Conservation (phyloP, 2,888 invertebrate genomes). For the Mayetiola destructor region DNA sequence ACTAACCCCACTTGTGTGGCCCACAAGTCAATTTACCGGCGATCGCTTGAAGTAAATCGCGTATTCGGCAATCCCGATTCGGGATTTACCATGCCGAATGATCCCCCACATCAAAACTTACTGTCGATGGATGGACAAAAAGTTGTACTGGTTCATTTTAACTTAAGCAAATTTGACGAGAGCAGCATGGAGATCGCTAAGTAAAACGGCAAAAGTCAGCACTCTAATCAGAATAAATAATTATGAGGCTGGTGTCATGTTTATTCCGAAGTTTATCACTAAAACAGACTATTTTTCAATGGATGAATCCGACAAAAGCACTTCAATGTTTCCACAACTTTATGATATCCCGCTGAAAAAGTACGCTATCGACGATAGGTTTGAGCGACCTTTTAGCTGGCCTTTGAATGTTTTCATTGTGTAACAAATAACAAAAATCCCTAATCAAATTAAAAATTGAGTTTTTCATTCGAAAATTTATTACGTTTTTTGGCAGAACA, state of each 20-base stretch:
- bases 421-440: too few relatives aligned
- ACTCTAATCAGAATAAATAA: constrained; percentile 55
- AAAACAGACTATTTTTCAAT: constrained; percentile 45
- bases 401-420: too few relatives aligned
- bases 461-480: too few relatives aligned
- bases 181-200: constrained; percentile 83
- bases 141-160: constrained; percentile 58
- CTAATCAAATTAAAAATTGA: too few relatives aligned
- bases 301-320: constrained; percentile 26
- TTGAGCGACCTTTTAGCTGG: constrained; percentile 39
- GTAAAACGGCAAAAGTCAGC: constrained; percentile 43
- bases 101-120: constrained; percentile 96
- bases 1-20: too few relatives aligned
- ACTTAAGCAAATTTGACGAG: constrained; percentile 94
- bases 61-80: too few relatives aligned
- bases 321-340: constrained; percentile 48
- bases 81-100: too few relatives aligned
- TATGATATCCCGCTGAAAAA: constrained; percentile 69
- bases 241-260: constrained; percentile 82
- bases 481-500: too few relatives aligned
- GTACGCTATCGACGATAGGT: constrained; percentile 50
- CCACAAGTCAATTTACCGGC: constrained; percentile 23
- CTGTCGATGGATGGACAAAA: constrained; percentile 56
- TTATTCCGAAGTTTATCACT: constrained; percentile 60
- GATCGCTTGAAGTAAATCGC: constrained; percentile 40